Percentiles rank a stretch among this genome's conserved stretches.
phyloP scores from a whole-genome alignment of 2,888 invertebrate species.

The Macrosiphum euphorbiae region DNA sequence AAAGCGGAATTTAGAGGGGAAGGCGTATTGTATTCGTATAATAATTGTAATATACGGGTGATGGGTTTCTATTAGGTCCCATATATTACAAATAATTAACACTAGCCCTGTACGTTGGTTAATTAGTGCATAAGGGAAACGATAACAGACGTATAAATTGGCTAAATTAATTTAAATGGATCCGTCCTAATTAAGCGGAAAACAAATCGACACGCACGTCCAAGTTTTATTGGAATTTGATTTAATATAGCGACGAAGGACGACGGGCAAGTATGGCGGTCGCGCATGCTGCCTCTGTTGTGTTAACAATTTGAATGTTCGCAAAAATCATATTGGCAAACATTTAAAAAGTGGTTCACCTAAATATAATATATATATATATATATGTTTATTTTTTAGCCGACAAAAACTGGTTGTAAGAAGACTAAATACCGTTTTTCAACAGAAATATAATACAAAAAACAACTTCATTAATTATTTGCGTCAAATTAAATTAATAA shows the following conservation, averaged over 20 bases:
- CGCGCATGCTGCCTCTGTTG: background rate
- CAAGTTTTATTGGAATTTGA: constrained; percentile 47
- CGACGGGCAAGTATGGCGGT: constrained; percentile 19
- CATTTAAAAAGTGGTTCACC: constrained; percentile 9
- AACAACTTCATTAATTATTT: background rate
- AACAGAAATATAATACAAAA: background rate
- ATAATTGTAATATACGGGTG: constrained; percentile 61
- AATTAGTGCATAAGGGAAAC: constrained; percentile 61
- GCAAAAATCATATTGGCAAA: constrained; percentile 30
- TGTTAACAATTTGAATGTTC: constrained; percentile 27
- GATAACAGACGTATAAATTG: constrained; percentile 61
- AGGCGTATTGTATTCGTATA: constrained; percentile 51
- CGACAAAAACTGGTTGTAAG: background rate
- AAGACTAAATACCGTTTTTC: background rate
- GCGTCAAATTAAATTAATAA: background rate
- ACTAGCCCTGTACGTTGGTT: constrained; percentile 58
- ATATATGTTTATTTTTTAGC: background rate
- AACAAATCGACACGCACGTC: constrained; percentile 57
- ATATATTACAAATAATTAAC: constrained; percentile 60
- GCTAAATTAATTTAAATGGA: constrained; percentile 64
- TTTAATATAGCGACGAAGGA: constrained; percentile 45
- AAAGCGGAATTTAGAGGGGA: constrained; percentile 49
- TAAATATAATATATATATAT: background rate
- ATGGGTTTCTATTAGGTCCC: constrained; percentile 58
- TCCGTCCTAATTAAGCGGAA: constrained; percentile 62